Evolutionary conservation across 2,113 vertebrate genomes (phyloP).

Genomic region (Cercocebus atys): DNA sequence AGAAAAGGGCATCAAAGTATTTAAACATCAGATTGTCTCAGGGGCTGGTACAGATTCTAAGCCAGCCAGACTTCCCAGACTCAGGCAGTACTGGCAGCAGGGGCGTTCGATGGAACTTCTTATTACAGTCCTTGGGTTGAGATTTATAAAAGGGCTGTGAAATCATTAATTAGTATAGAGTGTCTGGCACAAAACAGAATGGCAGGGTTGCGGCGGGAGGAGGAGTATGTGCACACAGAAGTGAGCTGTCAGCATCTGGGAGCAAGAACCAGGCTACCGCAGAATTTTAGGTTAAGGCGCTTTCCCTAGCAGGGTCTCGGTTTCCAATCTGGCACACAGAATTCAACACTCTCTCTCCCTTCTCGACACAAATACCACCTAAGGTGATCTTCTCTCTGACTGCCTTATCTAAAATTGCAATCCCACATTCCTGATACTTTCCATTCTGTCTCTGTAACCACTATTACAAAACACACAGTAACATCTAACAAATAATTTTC

Average conservation of each 20-base stretch:
- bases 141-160: conserved; percentile 45
- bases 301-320: background rate
- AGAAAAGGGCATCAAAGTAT: background rate
- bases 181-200: conserved; percentile 33
- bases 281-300: background rate
- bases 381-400: background rate
- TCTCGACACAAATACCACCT: background rate
- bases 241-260: background rate
- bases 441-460: conserved; percentile 16
- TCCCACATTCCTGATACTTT: background rate
- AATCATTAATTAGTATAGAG: conserved; percentile 47
- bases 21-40: background rate
- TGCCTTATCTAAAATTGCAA: background rate
- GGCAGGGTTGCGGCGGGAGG: background rate
- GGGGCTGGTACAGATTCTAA: background rate
- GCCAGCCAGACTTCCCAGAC: background rate
- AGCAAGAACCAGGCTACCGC: background rate
- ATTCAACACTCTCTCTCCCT: background rate
- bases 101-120: conserved; percentile 19
- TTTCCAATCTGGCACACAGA: background rate
- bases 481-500: background rate
- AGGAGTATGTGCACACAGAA: background rate
- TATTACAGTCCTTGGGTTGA: background rate
- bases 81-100: background rate
- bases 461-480: background rate